Conservation (phyloP, 2,797 vertebrate species). For the Centroberyx gerrardi region DNA sequence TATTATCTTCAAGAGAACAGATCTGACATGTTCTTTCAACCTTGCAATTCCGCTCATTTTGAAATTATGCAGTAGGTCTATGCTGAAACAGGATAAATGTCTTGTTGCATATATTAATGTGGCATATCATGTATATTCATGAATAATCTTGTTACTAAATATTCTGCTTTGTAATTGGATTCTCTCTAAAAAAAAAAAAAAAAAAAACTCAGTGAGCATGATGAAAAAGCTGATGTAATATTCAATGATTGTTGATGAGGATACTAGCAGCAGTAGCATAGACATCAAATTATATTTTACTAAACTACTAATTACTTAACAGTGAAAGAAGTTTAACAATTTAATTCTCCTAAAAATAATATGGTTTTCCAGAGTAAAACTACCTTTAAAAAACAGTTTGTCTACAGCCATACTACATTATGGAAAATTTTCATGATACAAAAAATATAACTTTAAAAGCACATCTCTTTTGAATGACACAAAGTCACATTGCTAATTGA, state of each 20-base stretch:
- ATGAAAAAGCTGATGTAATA: conserved; percentile 22
- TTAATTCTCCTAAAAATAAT: not conserved
- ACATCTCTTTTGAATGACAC: too few species aligned
- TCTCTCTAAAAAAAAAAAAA: conserved; percentile 9
- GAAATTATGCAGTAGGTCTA: conserved; percentile 42
- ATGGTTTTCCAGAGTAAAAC: conserved; percentile 7
- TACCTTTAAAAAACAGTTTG: too few species aligned
- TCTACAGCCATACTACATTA: too few species aligned
- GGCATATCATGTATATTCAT: conserved; percentile 49
- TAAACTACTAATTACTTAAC: conserved; percentile 15
- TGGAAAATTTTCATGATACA: not conserved
- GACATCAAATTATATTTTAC: conserved; percentile 14
- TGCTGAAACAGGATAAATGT: conserved; percentile 40
- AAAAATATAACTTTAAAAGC: not conserved
- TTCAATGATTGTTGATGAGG: conserved; percentile 31
- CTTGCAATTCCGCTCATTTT: conserved; percentile 12
- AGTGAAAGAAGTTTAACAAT: conserved; percentile 20
- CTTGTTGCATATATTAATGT: conserved; percentile 41
- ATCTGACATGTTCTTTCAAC: conserved; percentile 16
- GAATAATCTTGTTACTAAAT: conserved; percentile 42
- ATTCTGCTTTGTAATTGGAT: conserved; percentile 21
- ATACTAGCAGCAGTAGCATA: not conserved
- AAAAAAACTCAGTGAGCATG: conserved; percentile 38
- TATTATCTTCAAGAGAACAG: conserved; percentile 22
- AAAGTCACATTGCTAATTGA: too few species aligned